Evolutionary conservation across 2,888 invertebrate genomes (phyloP).

Genomic region (Caenorhabditis macrosperma): DNA sequence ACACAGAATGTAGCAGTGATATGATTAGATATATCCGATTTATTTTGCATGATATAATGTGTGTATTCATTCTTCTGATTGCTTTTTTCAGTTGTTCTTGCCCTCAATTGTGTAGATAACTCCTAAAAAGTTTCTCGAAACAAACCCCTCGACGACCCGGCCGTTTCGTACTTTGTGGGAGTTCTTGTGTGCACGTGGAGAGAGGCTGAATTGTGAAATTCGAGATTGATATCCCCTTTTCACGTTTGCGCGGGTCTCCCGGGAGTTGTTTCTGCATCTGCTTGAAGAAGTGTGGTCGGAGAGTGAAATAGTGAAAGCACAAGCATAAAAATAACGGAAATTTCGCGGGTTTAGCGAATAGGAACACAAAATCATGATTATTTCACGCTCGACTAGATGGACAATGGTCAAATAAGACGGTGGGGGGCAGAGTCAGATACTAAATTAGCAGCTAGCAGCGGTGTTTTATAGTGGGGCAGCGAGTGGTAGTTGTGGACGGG

Average conservation of each 20-base stretch:
- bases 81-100: too few relatives aligned
- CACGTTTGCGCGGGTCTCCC: constrained; percentile 37
- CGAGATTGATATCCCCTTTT: constrained; percentile 46
- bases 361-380: constrained; percentile 6
- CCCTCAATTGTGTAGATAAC: too few relatives aligned
- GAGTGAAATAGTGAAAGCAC: constrained; percentile 3
- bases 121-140: too few relatives aligned
- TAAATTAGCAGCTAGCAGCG: constrained; percentile 13
- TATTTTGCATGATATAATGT: constrained; percentile 7
- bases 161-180: constrained; percentile 16
- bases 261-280: constrained; percentile 29
- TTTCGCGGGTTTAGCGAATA: neutral
- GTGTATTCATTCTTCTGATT: too few relatives aligned
- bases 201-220: constrained; percentile 37
- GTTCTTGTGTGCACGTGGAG: constrained; percentile 22
- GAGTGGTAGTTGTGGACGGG: constrained; percentile 1
- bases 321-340: neutral
- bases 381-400: constrained; percentile 1
- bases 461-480: constrained; percentile 3
- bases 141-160: too few relatives aligned
- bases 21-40: neutral
- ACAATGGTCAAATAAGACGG: neutral
- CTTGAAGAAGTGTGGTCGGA: constrained; percentile 1
- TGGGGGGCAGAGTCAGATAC: neutral
- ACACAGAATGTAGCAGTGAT: neutral